Conservation (phyloP, 2,113 vertebrate genomes). For the Lamprotornis superbus region DNA sequence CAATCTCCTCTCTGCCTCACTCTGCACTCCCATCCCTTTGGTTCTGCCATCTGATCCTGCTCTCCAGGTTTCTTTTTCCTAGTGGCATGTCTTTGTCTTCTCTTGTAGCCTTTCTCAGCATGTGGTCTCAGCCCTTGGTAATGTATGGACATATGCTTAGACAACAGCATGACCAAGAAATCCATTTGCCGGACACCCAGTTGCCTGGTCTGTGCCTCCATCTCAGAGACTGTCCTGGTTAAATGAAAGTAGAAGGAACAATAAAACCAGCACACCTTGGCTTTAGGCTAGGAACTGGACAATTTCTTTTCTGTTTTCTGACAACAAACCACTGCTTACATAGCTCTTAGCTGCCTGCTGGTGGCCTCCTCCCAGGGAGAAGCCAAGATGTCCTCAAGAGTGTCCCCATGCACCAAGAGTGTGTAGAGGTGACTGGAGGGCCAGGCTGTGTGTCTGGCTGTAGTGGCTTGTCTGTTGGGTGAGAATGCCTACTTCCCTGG, state of each 20-base stretch:
- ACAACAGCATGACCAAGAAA: neutral
- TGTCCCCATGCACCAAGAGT: neutral
- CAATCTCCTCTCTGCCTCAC: neutral
- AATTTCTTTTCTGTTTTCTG: conserved; percentile 21
- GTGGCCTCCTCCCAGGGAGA: neutral
- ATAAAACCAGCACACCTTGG: neutral
- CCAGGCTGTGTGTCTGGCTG: neutral
- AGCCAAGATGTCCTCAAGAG: neutral
- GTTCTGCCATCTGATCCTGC: neutral
- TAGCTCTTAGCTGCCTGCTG: neutral
- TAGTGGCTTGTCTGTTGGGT: neutral
- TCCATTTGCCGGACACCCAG: neutral
- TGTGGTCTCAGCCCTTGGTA: neutral
- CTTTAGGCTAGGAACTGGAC: neutral
- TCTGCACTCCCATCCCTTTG: neutral
- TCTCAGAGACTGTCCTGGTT: neutral
- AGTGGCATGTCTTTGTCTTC: neutral
- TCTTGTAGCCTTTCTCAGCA: neutral
- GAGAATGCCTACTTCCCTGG: neutral
- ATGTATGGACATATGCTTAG: neutral
- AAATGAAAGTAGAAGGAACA: conserved; percentile 10
- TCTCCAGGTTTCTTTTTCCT: neutral
- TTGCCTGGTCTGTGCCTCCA: neutral
- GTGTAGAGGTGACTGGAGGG: neutral
- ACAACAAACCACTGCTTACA: neutral